phyloP scores from a whole-genome alignment of 2,797 vertebrate species.

The Calcarius lapponicus region DNA sequence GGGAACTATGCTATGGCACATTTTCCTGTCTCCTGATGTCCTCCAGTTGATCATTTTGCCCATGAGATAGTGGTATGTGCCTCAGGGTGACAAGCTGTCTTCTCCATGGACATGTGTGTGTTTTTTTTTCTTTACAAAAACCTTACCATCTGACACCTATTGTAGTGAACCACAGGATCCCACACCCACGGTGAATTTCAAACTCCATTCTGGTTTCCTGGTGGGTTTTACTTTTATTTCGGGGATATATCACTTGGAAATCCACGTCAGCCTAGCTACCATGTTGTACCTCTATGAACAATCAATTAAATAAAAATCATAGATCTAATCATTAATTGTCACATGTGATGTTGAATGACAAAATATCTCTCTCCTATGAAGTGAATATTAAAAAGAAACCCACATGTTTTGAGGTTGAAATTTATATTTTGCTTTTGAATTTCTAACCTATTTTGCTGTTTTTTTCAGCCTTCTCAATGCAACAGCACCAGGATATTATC shows the following conservation, averaged over 20 bases:
- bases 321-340: neutral
- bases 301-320: neutral
- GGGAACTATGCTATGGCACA: neutral
- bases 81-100: neutral
- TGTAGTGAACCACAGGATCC: neutral
- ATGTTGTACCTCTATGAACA: neutral
- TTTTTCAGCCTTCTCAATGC: neutral
- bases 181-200: neutral
- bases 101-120: neutral
- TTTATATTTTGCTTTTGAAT: neutral
- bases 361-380: neutral
- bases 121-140: neutral
- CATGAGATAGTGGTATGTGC: neutral
- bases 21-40: neutral
- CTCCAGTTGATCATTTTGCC: neutral
- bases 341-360: neutral
- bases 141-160: neutral
- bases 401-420: neutral
- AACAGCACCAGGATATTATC: neutral
- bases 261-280: neutral
- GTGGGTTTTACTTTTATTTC: neutral
- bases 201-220: neutral
- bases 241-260: neutral
- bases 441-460: neutral
- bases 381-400: neutral